Percentiles rank a stretch among this genome's conserved stretches.
phyloP scores from a whole-genome alignment of 2,113 vertebrate species.

The Elephantulus edwardii region DNA sequence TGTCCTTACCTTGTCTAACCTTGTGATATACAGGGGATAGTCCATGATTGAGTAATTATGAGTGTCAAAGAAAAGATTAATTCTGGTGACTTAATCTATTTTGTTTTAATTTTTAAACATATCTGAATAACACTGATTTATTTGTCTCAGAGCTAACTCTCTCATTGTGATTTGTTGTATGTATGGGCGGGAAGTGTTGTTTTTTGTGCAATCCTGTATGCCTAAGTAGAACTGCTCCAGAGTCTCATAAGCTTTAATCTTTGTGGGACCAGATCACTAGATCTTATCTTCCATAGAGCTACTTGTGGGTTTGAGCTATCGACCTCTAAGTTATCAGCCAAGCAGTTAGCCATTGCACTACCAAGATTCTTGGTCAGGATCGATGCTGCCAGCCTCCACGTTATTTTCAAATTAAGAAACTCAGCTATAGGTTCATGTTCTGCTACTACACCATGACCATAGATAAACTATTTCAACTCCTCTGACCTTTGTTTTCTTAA shows the following conservation, averaged over 20 bases:
- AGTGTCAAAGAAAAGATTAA: constrained; percentile 24
- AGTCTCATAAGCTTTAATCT: neutral
- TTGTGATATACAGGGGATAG: neutral
- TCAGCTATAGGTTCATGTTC: neutral
- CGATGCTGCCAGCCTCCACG: neutral
- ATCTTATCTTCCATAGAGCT: neutral
- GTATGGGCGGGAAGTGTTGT: too few relatives aligned
- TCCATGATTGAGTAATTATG: neutral
- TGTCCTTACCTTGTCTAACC: neutral
- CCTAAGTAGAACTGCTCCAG: neutral
- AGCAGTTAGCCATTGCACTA: neutral
- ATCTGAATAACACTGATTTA: neutral
- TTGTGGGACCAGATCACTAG: neutral
- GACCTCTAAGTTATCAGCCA: neutral
- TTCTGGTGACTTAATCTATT: neutral
- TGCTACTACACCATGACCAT: neutral
- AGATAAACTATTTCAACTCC: neutral
- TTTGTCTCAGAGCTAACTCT: neutral
- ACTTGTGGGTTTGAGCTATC: neutral
- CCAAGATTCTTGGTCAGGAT: neutral
- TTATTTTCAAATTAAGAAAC: constrained; percentile 32
- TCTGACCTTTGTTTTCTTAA: neutral
- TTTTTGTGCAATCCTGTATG: neutral
- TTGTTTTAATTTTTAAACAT: too few relatives aligned
- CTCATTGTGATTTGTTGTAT: constrained; percentile 22